phyloP scores from a whole-genome alignment of 2,888 invertebrate species.

The Drosophila prostipennis region DNA sequence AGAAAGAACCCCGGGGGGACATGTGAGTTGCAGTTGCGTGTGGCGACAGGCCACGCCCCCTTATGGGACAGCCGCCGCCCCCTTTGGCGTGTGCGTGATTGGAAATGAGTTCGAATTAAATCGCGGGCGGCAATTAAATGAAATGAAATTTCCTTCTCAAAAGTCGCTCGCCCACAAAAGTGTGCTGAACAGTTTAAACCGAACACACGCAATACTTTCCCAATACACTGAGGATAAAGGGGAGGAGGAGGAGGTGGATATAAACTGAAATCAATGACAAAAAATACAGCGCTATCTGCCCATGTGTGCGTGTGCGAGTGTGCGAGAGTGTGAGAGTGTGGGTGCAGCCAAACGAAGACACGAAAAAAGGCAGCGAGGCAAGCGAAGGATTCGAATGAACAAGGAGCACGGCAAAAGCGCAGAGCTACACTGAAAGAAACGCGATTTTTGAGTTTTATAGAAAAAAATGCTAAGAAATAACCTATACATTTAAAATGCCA shows the following conservation, averaged over 20 bases:
- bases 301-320: slow-evolving; percentile 12
- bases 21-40: slow-evolving; percentile 38
- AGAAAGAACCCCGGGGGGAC: background rate
- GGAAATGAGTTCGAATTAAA: slow-evolving; percentile 60
- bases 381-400: slow-evolving; percentile 16
- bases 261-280: slow-evolving; percentile 61
- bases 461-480: too few relatives aligned
- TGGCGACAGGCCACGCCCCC: slow-evolving; percentile 20
- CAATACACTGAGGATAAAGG: background rate
- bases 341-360: slow-evolving; percentile 27
- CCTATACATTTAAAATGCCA: too few relatives aligned
- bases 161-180: slow-evolving; percentile 33
- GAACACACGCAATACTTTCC: slow-evolving; percentile 8
- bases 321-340: slow-evolving; percentile 8
- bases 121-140: slow-evolving; percentile 58
- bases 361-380: slow-evolving; percentile 1
- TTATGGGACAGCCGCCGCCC: background rate
- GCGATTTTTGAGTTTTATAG: background rate
- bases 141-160: slow-evolving; percentile 40
- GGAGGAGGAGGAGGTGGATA: slow-evolving; percentile 3
- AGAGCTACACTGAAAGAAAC: slow-evolving; percentile 1
- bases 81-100: slow-evolving; percentile 51
- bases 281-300: slow-evolving; percentile 28
- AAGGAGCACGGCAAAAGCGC: slow-evolving; percentile 4
- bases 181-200: slow-evolving; percentile 34